These are phyloP conservation scores for Dromaius novaehollandiae DNA, from an alignment of 2,113 vertebrate species.

Conservation along the genomic window DNA sequence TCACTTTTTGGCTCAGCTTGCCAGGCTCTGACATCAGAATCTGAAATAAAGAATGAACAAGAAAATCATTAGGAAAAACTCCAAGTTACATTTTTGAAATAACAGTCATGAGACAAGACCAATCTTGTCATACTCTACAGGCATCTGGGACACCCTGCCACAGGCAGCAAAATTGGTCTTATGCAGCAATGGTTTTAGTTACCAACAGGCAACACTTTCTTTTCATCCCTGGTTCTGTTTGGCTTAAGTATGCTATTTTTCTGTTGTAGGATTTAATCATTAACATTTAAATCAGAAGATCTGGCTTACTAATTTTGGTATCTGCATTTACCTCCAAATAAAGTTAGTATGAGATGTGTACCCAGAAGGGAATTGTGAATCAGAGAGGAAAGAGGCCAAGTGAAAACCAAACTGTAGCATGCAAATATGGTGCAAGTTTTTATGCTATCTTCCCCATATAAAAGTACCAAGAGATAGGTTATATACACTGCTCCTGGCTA, in stretches of 20 bases:
- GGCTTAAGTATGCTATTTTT: not conserved
- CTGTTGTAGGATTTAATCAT: not conserved
- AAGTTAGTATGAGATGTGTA: not conserved
- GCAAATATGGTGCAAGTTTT: not conserved
- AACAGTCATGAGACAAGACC: not conserved
- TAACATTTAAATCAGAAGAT: not conserved
- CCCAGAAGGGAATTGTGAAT: not conserved
- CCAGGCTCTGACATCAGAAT: constrained; percentile 99
- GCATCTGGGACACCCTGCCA: not conserved
- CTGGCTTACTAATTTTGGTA: not conserved
- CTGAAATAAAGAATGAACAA: constrained; percentile 68
- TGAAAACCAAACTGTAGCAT: not conserved
- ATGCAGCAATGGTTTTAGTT: not conserved
- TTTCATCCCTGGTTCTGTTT: not conserved
- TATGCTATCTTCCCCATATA: not conserved
- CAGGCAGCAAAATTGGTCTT: not conserved
- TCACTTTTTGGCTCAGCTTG: constrained; percentile 96
- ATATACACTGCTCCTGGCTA: not conserved
- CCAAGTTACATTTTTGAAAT: not conserved
- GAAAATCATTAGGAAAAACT: not conserved
- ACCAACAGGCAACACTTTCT: not conserved
- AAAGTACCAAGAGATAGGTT: not conserved
- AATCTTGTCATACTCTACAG: not conserved
- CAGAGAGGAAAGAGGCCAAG: not conserved
- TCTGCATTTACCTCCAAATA: not conserved